phyloP scores from a whole-genome alignment of 2,888 invertebrate species.

The Adelphocoris suturalis region DNA sequence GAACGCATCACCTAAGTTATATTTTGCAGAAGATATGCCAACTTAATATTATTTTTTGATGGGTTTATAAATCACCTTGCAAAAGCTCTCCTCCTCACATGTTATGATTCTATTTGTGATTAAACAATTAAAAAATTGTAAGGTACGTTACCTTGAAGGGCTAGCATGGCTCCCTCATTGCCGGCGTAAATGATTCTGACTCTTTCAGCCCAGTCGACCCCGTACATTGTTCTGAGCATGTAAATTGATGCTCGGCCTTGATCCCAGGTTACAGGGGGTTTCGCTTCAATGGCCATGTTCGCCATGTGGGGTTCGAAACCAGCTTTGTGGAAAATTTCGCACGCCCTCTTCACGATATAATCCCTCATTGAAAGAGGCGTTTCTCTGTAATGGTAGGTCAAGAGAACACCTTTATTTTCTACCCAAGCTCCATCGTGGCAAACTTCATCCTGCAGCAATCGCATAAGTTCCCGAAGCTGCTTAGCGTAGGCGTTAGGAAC shows the following conservation, averaged over 20 bases:
- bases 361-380: constrained; percentile 77
- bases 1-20: too few species aligned
- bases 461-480: constrained; percentile 77
- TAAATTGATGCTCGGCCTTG: constrained; percentile 79
- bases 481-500: constrained; percentile 79
- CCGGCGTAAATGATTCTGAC: constrained; percentile 79
- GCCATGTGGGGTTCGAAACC: constrained; percentile 78
- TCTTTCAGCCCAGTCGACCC: constrained; percentile 79
- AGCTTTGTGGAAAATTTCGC: constrained; percentile 78
- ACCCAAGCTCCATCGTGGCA: constrained; percentile 79
- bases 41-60: too few species aligned
- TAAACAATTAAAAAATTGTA: too few species aligned
- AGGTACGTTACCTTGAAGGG: constrained; percentile 77
- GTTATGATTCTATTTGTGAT: too few species aligned
- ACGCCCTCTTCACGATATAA: constrained; percentile 77
- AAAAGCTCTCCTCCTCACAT: too few species aligned
- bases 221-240: constrained; percentile 79
- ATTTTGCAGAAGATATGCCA: too few species aligned
- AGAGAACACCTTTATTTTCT: constrained; percentile 79
- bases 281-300: constrained; percentile 79
- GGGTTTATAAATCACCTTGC: too few species aligned
- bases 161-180: constrained; percentile 79
- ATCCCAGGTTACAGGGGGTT: constrained; percentile 79
- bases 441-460: constrained; percentile 78
- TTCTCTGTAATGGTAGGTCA: constrained; percentile 79